Evolutionary conservation across 2,888 invertebrate species (phyloP).

Genomic region (Cephonodes hylas): DNA sequence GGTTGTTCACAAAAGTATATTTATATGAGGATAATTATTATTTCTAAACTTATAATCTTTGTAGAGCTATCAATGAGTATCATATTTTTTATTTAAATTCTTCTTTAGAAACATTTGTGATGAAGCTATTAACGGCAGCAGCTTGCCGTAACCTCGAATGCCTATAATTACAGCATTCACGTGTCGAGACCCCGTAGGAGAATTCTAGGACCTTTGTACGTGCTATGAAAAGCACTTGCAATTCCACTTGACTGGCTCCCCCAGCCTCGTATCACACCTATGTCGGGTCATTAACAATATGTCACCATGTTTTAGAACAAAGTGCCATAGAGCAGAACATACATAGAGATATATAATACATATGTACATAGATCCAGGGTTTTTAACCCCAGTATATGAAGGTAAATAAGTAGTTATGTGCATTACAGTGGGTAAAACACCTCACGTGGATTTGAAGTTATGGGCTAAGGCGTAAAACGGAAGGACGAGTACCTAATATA

Average conservation of each 20-base stretch:
- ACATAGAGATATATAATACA: not conserved
- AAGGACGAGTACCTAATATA: too few relatives aligned
- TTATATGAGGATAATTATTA: too few relatives aligned
- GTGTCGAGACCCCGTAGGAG: not conserved
- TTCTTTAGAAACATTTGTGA: not conserved
- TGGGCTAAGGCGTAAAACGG: too few relatives aligned
- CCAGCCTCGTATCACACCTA: not conserved
- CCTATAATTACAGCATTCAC: not conserved
- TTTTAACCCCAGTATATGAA: too few relatives aligned
- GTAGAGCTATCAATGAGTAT: too few relatives aligned
- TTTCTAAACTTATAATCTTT: too few relatives aligned
- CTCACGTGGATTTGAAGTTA: too few relatives aligned
- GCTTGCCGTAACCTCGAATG: not conserved
- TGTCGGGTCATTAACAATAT: not conserved
- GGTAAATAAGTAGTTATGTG: too few relatives aligned
- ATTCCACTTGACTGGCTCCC: not conserved
- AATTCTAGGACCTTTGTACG: not conserved
- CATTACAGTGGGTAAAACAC: too few relatives aligned
- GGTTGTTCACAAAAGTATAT: too few relatives aligned
- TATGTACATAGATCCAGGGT: too few relatives aligned
- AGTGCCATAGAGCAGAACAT: not conserved
- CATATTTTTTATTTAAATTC: not conserved
- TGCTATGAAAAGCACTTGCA: slow-evolving; percentile 1
- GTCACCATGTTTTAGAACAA: not conserved
- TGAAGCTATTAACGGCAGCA: not conserved